Conservation (phyloP, 2,888 invertebrate species). For the Orthonychiurus folsomi region DNA sequence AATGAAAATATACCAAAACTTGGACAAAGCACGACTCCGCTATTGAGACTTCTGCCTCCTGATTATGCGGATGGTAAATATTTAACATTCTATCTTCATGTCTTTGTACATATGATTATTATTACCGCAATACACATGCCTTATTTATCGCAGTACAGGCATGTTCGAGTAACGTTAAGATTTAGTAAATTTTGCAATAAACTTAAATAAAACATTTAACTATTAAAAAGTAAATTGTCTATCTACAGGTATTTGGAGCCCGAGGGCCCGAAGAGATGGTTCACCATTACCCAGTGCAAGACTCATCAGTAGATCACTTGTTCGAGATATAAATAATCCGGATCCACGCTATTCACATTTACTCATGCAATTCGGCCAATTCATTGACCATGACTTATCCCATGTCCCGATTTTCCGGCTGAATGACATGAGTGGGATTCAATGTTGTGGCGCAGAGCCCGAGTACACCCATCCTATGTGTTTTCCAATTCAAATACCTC, state of each 20-base stretch:
- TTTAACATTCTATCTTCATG: constrained; percentile 3
- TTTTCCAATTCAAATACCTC: constrained; percentile 55
- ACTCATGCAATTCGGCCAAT: constrained; percentile 40
- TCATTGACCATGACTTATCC: constrained; percentile 41
- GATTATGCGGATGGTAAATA: constrained; percentile 65
- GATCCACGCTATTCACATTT: constrained; percentile 38
- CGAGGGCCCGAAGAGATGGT: constrained; percentile 51
- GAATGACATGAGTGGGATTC: constrained; percentile 31
- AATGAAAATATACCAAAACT: constrained; percentile 75
- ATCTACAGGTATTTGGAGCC: constrained; percentile 53
- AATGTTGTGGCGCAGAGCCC: constrained; percentile 23
- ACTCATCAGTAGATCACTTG: constrained; percentile 40
- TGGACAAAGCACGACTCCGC: constrained; percentile 71
- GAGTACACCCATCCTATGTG: constrained; percentile 53
- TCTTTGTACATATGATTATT: too few relatives aligned
- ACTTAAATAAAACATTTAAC: neutral
- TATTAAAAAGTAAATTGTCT: neutral
- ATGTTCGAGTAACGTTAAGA: too few relatives aligned
- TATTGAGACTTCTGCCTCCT: constrained; percentile 61
- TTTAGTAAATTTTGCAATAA: too few relatives aligned
- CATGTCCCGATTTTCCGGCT: constrained; percentile 38
- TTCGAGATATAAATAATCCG: constrained; percentile 41
- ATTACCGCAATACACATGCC: too few relatives aligned
- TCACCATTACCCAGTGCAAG: constrained; percentile 43
- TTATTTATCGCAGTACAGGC: too few relatives aligned